phyloP scores from a whole-genome alignment of 2,888 invertebrate genomes.

The Oscheius onirici region DNA sequence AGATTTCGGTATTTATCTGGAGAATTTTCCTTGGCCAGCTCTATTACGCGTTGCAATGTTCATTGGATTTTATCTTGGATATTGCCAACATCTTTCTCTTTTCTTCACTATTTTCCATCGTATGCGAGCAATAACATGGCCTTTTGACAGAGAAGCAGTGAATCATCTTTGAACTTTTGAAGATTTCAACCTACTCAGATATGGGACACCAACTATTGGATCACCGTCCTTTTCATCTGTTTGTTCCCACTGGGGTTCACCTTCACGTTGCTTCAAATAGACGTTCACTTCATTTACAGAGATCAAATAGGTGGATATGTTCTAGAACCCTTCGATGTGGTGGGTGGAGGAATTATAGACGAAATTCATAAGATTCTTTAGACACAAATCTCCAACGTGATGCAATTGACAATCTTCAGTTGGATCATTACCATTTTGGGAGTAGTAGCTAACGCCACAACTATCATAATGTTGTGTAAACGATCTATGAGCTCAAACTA shows the following conservation, averaged over 20 bases:
- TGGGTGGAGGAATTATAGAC: slow-evolving; percentile 1
- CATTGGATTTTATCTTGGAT: slow-evolving; percentile 21
- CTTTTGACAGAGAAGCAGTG: slow-evolving; percentile 32
- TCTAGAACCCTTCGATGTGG: slow-evolving; percentile 6
- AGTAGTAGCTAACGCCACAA: slow-evolving; percentile 19
- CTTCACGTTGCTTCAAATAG: slow-evolving; percentile 9
- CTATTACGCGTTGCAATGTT: slow-evolving; percentile 17
- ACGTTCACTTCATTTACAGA: slow-evolving; percentile 16
- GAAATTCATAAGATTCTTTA: background rate
- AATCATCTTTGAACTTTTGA: background rate
- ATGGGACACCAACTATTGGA: slow-evolving; percentile 33
- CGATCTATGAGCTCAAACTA: slow-evolving; percentile 37
- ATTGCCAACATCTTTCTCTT: slow-evolving; percentile 25
- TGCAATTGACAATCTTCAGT: slow-evolving; percentile 30
- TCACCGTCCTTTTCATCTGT: slow-evolving; percentile 24
- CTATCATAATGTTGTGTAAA: slow-evolving; percentile 26
- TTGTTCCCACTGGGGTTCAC: slow-evolving; percentile 27
- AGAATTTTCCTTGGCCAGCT: slow-evolving; percentile 14
- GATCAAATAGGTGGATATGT: slow-evolving; percentile 17
- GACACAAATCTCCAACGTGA: background rate
- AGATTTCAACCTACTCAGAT: slow-evolving; percentile 10
- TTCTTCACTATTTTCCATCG: slow-evolving; percentile 27
- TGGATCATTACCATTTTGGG: slow-evolving; percentile 28
- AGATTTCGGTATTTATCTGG: slow-evolving; percentile 5
- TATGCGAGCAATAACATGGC: slow-evolving; percentile 30